Percentiles rank a stretch among this genome's conserved stretches.
These are phyloP conservation scores for Lucilia cuprina DNA, from an alignment of 1,140 invertebrate species.

Conservation along the genomic window DNA sequence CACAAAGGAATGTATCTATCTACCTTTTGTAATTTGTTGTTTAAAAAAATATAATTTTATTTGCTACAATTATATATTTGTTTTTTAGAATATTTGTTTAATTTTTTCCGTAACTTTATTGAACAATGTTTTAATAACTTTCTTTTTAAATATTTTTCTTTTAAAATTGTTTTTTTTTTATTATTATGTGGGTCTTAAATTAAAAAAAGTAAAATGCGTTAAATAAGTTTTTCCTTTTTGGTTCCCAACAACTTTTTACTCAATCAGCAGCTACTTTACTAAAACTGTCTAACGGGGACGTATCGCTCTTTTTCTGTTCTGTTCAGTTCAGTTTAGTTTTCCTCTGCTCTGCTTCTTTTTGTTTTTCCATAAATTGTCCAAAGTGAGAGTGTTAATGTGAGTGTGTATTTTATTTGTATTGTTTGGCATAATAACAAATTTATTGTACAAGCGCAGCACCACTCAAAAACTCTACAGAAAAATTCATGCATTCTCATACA, in stretches of 20 bases:
- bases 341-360: not conserved
- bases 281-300: slow-evolving; percentile 14
- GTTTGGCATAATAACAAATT: not conserved
- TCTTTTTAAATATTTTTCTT: not conserved
- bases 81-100: not conserved
- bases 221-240: not conserved
- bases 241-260: slow-evolving; percentile 25
- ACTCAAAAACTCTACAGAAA: not conserved
- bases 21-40: not conserved
- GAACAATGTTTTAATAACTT: not conserved
- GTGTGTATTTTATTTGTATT: not conserved
- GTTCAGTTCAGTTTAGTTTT: not conserved
- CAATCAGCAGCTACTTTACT: slow-evolving; percentile 29
- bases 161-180: not conserved
- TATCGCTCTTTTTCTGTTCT: slow-evolving; percentile 2
- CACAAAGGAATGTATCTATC: not conserved
- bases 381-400: not conserved
- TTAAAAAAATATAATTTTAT: not conserved
- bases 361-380: too few relatives aligned
- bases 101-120: not conserved
- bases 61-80: not conserved
- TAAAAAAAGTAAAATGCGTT: not conserved
- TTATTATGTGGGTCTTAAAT: not conserved
- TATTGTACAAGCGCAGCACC: slow-evolving; percentile 10
- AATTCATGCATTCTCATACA: not conserved